Evolutionary conservation across 2,113 vertebrate genomes (phyloP), one percentile per base, ranked within the genome.

Genomic region (Chitala chitala): DNA sequence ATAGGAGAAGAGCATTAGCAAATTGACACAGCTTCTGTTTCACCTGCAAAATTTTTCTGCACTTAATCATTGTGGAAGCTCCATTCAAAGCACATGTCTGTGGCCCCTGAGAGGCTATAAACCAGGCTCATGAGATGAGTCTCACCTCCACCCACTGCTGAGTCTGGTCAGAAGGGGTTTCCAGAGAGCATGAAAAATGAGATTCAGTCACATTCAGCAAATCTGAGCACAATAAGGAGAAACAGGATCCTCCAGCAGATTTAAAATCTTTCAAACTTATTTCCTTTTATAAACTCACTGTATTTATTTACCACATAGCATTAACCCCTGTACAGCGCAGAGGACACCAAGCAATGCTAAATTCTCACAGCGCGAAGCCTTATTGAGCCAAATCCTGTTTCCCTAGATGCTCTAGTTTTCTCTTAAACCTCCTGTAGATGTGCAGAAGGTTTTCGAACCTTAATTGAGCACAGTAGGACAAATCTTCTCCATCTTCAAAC

Each of bases 391-490:
- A 72, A 65, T 65, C 69, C 55, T 72, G 42, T 40, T 73, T 73
- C 56, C 40, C 44, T 29, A 73, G 58, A 72, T 72, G 71, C 31
- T 55, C 58, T 36, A 68, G 73, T 58, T 53, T 53, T 69, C 51
- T 69, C 65, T 13, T 51, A 58, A 63, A 61, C 69, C 40, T 70
- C 38, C 46, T 70, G 26, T 69, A 70, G 65, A 70, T 61, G 66
- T 61, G 54, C 42, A 69, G 55, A 70, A 33, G 48, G 36, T 36
- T 76, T 59, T 71, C 63, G 58, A 71, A 38, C 54, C 55, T 71
- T 76, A 76, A 76, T 71, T 76, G 54, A 63, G 68, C 55, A 9
- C 66, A 71, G 75, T 69, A 64, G 66, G 68, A 63, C 54, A 76
- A 76, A 76, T 71, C 74, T 58, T 20, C 33, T 63, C 75, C 75